Evolutionary conservation across 2,113 vertebrate genomes (phyloP).

Genomic region (Odobenus rosmarus): DNA sequence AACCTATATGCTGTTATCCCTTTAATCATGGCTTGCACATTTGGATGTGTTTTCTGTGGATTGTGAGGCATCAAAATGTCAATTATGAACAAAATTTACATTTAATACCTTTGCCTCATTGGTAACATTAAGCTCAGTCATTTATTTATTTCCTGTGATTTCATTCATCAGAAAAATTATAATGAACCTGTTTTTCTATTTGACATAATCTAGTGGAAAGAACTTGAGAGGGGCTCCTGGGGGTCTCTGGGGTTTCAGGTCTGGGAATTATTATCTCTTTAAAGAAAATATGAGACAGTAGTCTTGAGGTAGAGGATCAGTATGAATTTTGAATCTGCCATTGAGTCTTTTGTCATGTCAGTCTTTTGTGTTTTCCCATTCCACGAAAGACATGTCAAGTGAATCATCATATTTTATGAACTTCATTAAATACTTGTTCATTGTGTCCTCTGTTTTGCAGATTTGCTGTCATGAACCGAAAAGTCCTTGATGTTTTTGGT

Average conservation of each 20-base stretch:
- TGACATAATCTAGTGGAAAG: constrained; percentile 17
- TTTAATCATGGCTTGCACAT: not conserved
- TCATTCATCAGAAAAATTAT: constrained; percentile 35
- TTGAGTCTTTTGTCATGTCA: not conserved
- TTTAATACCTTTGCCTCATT: not conserved
- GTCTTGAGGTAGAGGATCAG: not conserved
- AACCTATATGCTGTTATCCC: not conserved
- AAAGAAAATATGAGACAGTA: not conserved
- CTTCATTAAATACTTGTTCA: not conserved
- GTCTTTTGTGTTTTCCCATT: not conserved
- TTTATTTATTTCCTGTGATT: constrained; percentile 37
- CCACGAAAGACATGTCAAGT: not conserved
- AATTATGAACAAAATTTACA: not conserved
- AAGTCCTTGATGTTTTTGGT: constrained; percentile 94
- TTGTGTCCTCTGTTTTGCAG: constrained; percentile 82
- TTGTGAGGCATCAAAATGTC: not conserved
- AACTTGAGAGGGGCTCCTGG: not conserved
- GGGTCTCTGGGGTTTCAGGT: not conserved
- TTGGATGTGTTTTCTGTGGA: constrained; percentile 15
- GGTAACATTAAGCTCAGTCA: constrained; percentile 2
- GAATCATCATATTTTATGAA: not conserved
- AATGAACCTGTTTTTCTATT: not conserved
- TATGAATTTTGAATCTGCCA: not conserved
- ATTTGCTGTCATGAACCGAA: constrained; percentile 96
- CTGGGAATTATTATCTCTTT: not conserved